Percentiles rank a stretch among this genome's conserved stretches.
These are phyloP conservation scores for Cheilinus undulatus DNA, from an alignment of 2,113 vertebrate genomes.

Conservation along the genomic window DNA sequence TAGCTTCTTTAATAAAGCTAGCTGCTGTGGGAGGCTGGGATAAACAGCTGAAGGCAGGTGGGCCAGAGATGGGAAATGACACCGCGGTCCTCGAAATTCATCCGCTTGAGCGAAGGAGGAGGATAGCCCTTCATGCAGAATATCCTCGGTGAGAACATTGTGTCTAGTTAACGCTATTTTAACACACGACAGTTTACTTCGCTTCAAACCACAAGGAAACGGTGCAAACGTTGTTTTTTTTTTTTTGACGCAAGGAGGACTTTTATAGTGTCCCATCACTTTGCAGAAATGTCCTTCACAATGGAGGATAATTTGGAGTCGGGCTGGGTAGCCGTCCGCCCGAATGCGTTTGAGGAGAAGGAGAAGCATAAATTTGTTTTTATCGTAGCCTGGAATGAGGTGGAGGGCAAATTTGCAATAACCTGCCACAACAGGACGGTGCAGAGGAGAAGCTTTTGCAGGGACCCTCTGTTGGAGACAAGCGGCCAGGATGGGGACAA, in stretches of 20 bases:
- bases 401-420: slow-evolving; percentile 96
- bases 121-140: slow-evolving; percentile 31
- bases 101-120: slow-evolving; percentile 43
- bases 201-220: slow-evolving; percentile 8
- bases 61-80: slow-evolving; percentile 62
- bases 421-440: slow-evolving; percentile 95
- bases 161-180: slow-evolving; percentile 16
- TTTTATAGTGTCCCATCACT: slow-evolving; percentile 29
- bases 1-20: slow-evolving; percentile 15
- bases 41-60: slow-evolving; percentile 48
- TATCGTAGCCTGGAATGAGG: slow-evolving; percentile 97
- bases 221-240: background rate
- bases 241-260: background rate
- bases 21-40: background rate
- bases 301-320: slow-evolving; percentile 94
- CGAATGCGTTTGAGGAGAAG: slow-evolving; percentile 93
- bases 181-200: background rate
- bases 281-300: slow-evolving; percentile 87
- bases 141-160: slow-evolving; percentile 2
- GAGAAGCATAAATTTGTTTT: slow-evolving; percentile 95
- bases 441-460: slow-evolving; percentile 89
- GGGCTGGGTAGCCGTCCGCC: slow-evolving; percentile 95
- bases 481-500: slow-evolving; percentile 60
- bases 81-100: slow-evolving; percentile 50
- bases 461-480: slow-evolving; percentile 72